Percentiles rank a stretch among this genome's conserved stretches.
phyloP scores from a whole-genome alignment of 2,797 vertebrate genomes.

The Pseudotriccus pelzelni region DNA sequence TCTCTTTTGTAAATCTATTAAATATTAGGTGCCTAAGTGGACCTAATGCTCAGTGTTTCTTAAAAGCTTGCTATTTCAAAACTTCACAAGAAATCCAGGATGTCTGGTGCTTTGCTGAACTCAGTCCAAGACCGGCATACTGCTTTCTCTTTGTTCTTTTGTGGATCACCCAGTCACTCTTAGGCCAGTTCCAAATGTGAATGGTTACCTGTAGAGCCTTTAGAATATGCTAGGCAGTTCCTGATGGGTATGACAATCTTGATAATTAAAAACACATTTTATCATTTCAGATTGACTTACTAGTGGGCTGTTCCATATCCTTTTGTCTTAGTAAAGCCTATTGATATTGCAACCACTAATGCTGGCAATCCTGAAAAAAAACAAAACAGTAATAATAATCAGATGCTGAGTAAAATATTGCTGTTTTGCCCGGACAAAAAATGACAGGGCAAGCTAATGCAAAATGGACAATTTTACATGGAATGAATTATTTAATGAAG shows the following conservation, averaged over 20 bases:
- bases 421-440: background rate
- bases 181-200: background rate
- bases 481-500: constrained; percentile 36
- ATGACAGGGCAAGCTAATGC: background rate
- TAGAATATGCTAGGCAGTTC: background rate
- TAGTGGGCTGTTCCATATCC: constrained; percentile 97
- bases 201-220: background rate
- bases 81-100: background rate
- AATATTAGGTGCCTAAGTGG: background rate
- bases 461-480: background rate
- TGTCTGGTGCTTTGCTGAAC: background rate
- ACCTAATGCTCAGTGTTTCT: background rate
- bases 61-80: background rate
- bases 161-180: background rate
- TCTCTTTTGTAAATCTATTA: background rate
- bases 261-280: background rate
- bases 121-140: background rate
- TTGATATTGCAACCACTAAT: constrained; percentile 97
- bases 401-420: background rate
- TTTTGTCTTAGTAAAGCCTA: constrained; percentile 99
- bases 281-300: constrained; percentile 84
- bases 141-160: background rate
- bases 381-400: constrained; percentile 31
- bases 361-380: constrained; percentile 90
- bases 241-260: background rate